phyloP scores from a whole-genome alignment of 2,888 invertebrate species.

The Chrysolina oricalcia region DNA sequence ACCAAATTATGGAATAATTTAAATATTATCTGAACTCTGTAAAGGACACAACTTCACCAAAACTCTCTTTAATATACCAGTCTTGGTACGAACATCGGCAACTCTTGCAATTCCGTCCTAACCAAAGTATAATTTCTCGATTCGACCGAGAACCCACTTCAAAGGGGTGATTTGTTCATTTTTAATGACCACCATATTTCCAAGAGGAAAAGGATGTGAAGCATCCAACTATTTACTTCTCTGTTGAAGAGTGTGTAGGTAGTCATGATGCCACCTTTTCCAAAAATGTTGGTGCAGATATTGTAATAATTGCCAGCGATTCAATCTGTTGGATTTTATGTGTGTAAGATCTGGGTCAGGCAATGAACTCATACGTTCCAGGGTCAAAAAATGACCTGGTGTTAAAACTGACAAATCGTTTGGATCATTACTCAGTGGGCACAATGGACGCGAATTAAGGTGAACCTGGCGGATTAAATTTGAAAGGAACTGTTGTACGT shows the following conservation, averaged over 20 bases:
- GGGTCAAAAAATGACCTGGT: slow-evolving; percentile 57
- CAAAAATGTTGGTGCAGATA: slow-evolving; percentile 35
- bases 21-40: background rate
- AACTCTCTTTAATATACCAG: slow-evolving; percentile 23
- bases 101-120: slow-evolving; percentile 18
- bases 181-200: slow-evolving; percentile 29
- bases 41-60: slow-evolving; percentile 31
- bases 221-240: slow-evolving; percentile 20
- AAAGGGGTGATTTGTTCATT: slow-evolving; percentile 20
- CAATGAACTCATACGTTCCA: slow-evolving; percentile 32
- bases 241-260: slow-evolving; percentile 25
- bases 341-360: slow-evolving; percentile 2
- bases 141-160: slow-evolving; percentile 23
- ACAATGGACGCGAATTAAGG: slow-evolving; percentile 60
- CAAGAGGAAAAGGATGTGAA: background rate
- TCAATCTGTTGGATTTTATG: slow-evolving; percentile 21
- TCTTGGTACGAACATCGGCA: slow-evolving; percentile 16
- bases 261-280: slow-evolving; percentile 25
- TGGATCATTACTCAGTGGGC: slow-evolving; percentile 53
- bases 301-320: slow-evolving; percentile 34
- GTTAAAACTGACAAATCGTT: slow-evolving; percentile 54
- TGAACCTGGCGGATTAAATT: background rate
- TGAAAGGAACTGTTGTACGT: background rate
- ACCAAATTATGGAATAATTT: background rate
- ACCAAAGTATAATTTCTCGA: slow-evolving; percentile 27